Base-by-base conservation (phyloP, 2,797 vertebrate species). In the Sylvilagus floridanus region DNA sequence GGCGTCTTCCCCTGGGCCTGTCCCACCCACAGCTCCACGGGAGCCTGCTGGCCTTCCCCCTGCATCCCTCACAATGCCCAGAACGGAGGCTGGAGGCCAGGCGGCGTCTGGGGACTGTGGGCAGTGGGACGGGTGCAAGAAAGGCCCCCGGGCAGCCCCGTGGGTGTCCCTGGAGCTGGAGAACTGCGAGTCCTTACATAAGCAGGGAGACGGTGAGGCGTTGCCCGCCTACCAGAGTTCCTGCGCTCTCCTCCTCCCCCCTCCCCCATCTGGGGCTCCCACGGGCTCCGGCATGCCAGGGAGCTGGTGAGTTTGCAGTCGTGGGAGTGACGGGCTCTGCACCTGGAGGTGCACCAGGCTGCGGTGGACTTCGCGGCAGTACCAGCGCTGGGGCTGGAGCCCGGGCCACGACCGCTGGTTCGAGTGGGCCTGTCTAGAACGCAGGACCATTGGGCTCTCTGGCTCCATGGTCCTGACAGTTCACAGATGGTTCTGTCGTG, bases 401-500 rank as follows among this genome's bases (percentile, higher is more conserved):
- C 1, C 0, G 0, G 32, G 62, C 6, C 6, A 0, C 11, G n/a
- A 42, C 6, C 24, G 47, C 24, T 10, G 52, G 5, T 42, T 21
- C 24, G 17, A 57, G 54, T 57, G 42, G 42, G 42, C 42, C 42
- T 47, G 42, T 47, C 42, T 47, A 47, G 42, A 47, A 47, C 1
- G 42, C 42, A 47, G 42, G 42, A 47, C 42, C 42, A 47, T 9
- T 9, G 42, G 42, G 42, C 42, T 47, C 42, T 47, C 2, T 21
- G 54, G 54, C 4, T 2, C 14, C 66, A 21, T 24, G 2, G 76
- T 16, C 24, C 32, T 8, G 12, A 7, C 1, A 13, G 79, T 4
- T 37, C 0, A 16, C 11, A 12, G 1, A 12, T 0, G 4, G 62
- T 30, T 73, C 5, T 0, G 1, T 7, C 16, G 5, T 0, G 0